Conservation (phyloP, 2,113 vertebrate species). For the Scartelaos histophorus region DNA sequence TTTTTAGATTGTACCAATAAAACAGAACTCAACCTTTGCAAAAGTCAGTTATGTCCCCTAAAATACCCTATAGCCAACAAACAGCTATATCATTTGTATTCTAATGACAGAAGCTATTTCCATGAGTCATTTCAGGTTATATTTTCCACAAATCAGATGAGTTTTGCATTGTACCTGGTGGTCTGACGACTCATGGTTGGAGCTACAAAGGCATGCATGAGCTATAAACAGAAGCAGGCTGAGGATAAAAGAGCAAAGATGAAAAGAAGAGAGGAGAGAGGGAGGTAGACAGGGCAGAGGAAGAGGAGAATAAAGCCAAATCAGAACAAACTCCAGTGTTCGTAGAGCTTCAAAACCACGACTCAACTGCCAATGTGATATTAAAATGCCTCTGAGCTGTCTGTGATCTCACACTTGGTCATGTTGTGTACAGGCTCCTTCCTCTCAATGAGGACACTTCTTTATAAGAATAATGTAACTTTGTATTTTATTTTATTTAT, state of each 20-base stretch:
- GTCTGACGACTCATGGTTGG: neutral
- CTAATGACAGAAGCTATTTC: neutral
- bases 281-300: neutral
- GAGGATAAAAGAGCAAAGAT: slow-evolving; percentile 8
- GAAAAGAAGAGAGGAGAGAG: slow-evolving; percentile 16
- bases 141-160: neutral
- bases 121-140: neutral
- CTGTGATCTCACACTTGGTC: slow-evolving; percentile 51
- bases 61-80: neutral
- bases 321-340: slow-evolving; percentile 45
- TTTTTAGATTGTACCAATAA: too few relatives aligned
- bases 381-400: slow-evolving; percentile 53
- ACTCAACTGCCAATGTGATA: slow-evolving; percentile 35
- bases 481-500: too few relatives aligned
- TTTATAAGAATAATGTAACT: neutral
- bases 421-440: slow-evolving; percentile 15
- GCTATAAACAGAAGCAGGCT: slow-evolving; percentile 12
- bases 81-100: neutral
- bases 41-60: neutral
- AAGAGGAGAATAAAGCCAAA: slow-evolving; percentile 25
- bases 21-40: too few relatives aligned
- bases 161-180: neutral
- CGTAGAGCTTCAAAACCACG: slow-evolving; percentile 25
- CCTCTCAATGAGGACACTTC: neutral
- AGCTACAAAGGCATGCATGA: slow-evolving; percentile 16